These are phyloP conservation scores for Sebastes iracundus DNA, from an alignment of 2,797 vertebrate genomes.

Conservation along the genomic window DNA sequence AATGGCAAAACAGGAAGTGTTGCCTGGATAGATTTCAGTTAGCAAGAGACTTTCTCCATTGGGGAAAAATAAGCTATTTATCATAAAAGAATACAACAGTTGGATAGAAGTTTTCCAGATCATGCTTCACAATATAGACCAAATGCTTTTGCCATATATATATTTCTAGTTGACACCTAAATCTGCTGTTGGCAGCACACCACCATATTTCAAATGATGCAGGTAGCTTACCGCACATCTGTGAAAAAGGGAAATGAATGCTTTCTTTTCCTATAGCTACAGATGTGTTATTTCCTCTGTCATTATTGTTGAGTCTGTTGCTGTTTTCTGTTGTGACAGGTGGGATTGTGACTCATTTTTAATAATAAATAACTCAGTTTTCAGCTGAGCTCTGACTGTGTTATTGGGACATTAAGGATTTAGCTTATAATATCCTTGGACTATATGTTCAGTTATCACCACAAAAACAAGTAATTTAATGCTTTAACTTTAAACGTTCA, in stretches of 20 bases:
- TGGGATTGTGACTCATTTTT: not conserved
- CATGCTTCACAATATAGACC: not conserved
- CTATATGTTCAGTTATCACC: not conserved
- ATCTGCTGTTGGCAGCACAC: not conserved
- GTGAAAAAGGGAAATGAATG: constrained; percentile 29
- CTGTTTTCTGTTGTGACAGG: not conserved
- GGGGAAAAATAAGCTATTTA: not conserved
- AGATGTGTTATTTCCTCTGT: constrained; percentile 15
- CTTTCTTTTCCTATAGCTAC: constrained; percentile 12
- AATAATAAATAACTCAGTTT: too few relatives aligned
- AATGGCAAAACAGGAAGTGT: constrained; percentile 39
- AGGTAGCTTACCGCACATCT: not conserved
- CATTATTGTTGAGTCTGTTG: not conserved
- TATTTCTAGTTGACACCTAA: not conserved
- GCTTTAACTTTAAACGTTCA: not conserved
- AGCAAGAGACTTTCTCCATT: not conserved
- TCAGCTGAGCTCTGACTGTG: too few relatives aligned
- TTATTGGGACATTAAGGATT: not conserved
- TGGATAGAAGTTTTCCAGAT: not conserved
- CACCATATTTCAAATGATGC: not conserved
- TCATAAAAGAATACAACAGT: not conserved
- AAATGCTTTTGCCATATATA: too few relatives aligned
- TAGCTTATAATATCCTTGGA: not conserved
- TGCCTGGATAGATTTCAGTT: constrained; percentile 12
- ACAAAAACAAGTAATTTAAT: not conserved